Evolutionary conservation across 2,797 vertebrate genomes (phyloP), one percentile per base, ranked within the genome.

Genomic region (Morus bassanus): DNA sequence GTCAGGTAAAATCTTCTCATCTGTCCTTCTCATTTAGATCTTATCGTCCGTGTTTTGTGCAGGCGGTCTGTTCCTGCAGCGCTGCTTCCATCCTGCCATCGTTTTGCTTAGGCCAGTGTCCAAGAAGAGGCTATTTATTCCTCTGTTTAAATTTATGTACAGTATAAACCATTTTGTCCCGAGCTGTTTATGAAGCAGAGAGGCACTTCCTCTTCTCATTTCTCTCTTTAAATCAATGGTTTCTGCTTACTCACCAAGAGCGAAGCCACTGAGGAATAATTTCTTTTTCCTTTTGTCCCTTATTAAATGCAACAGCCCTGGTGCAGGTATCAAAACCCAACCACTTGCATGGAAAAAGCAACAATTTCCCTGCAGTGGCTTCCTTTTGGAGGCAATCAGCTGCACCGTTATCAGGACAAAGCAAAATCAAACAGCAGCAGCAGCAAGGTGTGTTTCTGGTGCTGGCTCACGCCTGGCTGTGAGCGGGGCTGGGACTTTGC

Each of bases 191-290:
- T 81, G 91, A 87, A 92, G 89, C 82, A 57, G 80, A 77, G 85
- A 93, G 81, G 41, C 35, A 3, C 76, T 96, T 97, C 94, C 95
- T 91, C 73, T 88, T 83, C 94, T 87, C 92, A 37, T 93, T 88
- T 91, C 91, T 97, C 88, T 89, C 81, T 92, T 88, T 89, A 91
- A 81, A 91, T 95, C 95, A 63, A 14, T 56, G 46, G 5, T 57
- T 96, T 97, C 79, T 95, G 89, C 92, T 96, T 95, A 88, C 72
- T 96, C 93, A 89, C 88, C 83, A 74, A 48, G 67, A 91, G 78
- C 11, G 1, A 54, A 77, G 63, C 56, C 81, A 17, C 50, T 31
- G 72, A 83, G 68, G 85, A 67, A 68, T 68, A 1, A 6, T 82
- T 91, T 73, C 51, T 94, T 94, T 94, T 90, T 53, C 82, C 63